Percentiles rank a stretch among this genome's conserved stretches.
Evolutionary conservation across 2,888 invertebrate species (phyloP).

Genomic region (Trichacis sp.): DNA sequence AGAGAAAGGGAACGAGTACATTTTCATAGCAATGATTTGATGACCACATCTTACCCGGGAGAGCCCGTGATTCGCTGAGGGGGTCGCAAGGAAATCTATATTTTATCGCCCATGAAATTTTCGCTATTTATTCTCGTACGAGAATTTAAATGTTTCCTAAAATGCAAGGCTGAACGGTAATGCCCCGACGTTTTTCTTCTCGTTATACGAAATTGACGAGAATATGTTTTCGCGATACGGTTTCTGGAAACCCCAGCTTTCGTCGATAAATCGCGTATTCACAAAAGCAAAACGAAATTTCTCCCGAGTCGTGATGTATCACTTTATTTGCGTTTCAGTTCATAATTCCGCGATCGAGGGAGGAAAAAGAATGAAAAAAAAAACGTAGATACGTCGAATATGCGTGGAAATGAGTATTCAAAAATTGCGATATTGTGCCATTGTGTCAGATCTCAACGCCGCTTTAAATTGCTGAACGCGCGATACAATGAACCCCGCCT

Average conservation of each 20-base stretch:
- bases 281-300: not conserved
- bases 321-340: slow-evolving; percentile 1
- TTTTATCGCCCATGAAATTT: slow-evolving; percentile 70
- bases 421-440: slow-evolving; percentile 6
- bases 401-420: not conserved
- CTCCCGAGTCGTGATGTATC: not conserved
- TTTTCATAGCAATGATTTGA: slow-evolving; percentile 70
- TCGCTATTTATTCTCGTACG: slow-evolving; percentile 70
- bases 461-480: slow-evolving; percentile 34
- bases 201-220: slow-evolving; percentile 1
- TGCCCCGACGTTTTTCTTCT: slow-evolving; percentile 11
- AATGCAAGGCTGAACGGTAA: slow-evolving; percentile 49
- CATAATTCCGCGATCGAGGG: slow-evolving; percentile 2
- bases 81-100: slow-evolving; percentile 65
- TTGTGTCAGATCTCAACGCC: too few relatives aligned
- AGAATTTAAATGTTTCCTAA: slow-evolving; percentile 69
- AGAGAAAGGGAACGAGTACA: slow-evolving; percentile 53
- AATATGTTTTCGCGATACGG: slow-evolving; percentile 1
- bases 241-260: not conserved
- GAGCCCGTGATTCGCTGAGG: slow-evolving; percentile 49
- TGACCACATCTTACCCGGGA: slow-evolving; percentile 62
- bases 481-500: slow-evolving; percentile 43
- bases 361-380: not conserved
- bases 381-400: not conserved
- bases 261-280: not conserved